Conservation (phyloP, 1,140 invertebrate species). For the Drosophila paulistorum region DNA sequence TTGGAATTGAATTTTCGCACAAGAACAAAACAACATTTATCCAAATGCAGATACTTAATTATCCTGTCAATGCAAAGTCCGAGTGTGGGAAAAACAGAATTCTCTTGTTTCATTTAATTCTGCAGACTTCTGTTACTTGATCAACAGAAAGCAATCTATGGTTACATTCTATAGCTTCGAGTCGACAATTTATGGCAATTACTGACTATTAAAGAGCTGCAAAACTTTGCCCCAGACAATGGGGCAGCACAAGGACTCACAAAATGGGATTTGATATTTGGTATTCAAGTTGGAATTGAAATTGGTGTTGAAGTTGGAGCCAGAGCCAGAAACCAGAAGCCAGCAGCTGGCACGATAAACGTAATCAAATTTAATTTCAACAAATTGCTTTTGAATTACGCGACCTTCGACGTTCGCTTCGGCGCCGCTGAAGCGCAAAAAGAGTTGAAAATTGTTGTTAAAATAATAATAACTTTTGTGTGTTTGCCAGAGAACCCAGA, state of each 20-base stretch:
- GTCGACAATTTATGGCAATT: slow-evolving; percentile 70
- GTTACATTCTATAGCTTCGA: not conserved
- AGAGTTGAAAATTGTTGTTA: slow-evolving; percentile 76
- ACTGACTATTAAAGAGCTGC: slow-evolving; percentile 70
- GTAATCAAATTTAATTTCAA: slow-evolving; percentile 80
- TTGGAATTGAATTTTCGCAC: slow-evolving; percentile 28
- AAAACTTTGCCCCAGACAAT: slow-evolving; percentile 12
- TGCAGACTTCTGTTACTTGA: slow-evolving; percentile 14
- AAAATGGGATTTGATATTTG: not conserved
- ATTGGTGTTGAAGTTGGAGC: slow-evolving; percentile 2
- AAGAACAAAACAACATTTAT: slow-evolving; percentile 20
- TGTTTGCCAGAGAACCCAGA: slow-evolving; percentile 28
- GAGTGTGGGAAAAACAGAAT: slow-evolving; percentile 3
- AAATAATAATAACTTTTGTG: slow-evolving; percentile 76
- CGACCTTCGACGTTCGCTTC: slow-evolving; percentile 62
- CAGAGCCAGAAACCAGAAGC: not conserved
- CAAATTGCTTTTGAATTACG: slow-evolving; percentile 80
- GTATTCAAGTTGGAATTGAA: not conserved
- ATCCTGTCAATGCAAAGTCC: slow-evolving; percentile 37
- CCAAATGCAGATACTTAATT: slow-evolving; percentile 45
- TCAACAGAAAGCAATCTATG: slow-evolving; percentile 17
- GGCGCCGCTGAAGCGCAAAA: slow-evolving; percentile 66
- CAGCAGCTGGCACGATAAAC: slow-evolving; percentile 70
- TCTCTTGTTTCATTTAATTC: slow-evolving; percentile 1
- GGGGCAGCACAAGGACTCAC: not conserved